Percentiles rank a stretch among this genome's conserved stretches.
phyloP scores from a whole-genome alignment of 2,888 invertebrate species.

The Eueremaeus valkanovi region DNA sequence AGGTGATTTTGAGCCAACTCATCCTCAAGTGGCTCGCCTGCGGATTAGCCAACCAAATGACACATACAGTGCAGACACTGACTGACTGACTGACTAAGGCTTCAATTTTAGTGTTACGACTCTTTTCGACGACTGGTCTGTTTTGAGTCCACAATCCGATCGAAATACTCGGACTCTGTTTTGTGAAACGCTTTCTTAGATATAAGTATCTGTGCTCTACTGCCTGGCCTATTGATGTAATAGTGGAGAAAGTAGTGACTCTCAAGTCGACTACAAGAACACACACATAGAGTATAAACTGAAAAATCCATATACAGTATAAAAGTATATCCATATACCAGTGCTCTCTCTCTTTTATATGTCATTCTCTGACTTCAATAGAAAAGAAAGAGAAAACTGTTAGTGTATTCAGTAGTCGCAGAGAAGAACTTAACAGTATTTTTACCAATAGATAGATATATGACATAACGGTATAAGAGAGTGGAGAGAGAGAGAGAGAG shows the following conservation, averaged over 20 bases:
- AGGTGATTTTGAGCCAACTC: conserved; percentile 17
- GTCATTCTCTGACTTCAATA: not conserved
- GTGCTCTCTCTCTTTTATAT: not conserved
- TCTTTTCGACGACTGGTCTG: not conserved
- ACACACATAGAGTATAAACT: not conserved
- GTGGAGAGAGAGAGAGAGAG: too few species aligned
- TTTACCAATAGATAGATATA: not conserved
- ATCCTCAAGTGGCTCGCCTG: conserved; percentile 25
- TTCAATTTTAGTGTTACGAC: not conserved
- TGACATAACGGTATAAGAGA: not conserved
- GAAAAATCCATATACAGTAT: not conserved
- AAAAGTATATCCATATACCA: not conserved
- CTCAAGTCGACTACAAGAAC: too few species aligned
- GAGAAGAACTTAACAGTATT: not conserved
- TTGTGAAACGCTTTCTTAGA: not conserved
- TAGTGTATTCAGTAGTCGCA: not conserved
- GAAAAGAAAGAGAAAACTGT: not conserved
- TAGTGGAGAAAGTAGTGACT: not conserved
- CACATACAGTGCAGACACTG: not conserved
- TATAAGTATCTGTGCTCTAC: not conserved
- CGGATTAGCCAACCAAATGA: conserved; percentile 22
- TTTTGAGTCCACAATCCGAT: not conserved
- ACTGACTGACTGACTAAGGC: not conserved
- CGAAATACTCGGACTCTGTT: not conserved
- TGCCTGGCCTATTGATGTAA: too few species aligned